Evolutionary conservation across 2,113 vertebrate species (phyloP), one percentile per base, ranked within the genome.

Genomic region (Struthidea cinerea): DNA sequence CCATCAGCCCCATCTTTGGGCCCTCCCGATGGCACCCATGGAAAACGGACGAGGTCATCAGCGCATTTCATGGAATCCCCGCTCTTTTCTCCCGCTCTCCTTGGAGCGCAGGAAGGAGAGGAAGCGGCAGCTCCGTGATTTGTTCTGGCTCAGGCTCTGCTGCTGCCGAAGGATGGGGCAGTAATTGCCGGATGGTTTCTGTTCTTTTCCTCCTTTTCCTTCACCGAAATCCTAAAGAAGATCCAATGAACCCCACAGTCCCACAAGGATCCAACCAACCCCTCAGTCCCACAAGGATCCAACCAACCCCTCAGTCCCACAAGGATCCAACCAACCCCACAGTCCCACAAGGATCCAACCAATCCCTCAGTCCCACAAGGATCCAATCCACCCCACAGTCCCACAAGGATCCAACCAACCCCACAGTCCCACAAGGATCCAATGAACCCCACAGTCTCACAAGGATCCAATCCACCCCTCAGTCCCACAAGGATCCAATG

Each of bases 151-250:
- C 64, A 11, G 57, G 44, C 77, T 53, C 50, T 32, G 73, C 20
- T 87, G 44, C 87, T 64, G 41, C 50, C 84, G 89, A 53, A 96
- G 87, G 91, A 94, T 61, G 49, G 67, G 5, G 56, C 59, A 22
- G 76, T 56, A 84, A 90, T 89, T 90, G 68, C 94, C 67, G 56
- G 85, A 82, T 55, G 39, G 55, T 96, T 81, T 37, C 90, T 81
- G 81, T 56, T 65, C 4, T 70, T 94, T 89, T n/a, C 64, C 59
- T 68, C 22, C 76, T 74, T 44, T 89, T 67, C 35, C 56, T 82
- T 46, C 64, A 12, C 46, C 44, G 53, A 44, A 64, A 56, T 86
- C 68, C 64, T 53, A 16, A 69, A 84, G 91, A 77, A 52, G 14
- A n/a, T 23, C 76, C 69, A 78, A 89, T 77, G 71, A 79, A 2